These are phyloP conservation scores for Subacronicta megacephala DNA, from an alignment of 2,888 invertebrate genomes.

Conservation along the genomic window DNA sequence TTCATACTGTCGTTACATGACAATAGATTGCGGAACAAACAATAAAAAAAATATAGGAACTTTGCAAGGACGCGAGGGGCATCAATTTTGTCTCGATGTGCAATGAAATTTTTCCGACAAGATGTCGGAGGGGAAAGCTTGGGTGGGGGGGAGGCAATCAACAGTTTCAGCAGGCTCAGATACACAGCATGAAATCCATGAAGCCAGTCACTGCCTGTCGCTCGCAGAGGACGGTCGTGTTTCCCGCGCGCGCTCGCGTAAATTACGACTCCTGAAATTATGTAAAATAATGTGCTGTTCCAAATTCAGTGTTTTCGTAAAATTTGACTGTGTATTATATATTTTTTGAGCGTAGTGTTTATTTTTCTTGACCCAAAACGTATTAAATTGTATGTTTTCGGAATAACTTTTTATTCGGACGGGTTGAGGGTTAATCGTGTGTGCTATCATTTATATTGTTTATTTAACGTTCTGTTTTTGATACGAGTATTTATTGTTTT, in stretches of 20 bases:
- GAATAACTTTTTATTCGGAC: slow-evolving; percentile 25
- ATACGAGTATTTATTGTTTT: slow-evolving; percentile 17
- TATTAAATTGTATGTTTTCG: slow-evolving; percentile 20
- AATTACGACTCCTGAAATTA: slow-evolving; percentile 51
- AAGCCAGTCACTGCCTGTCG: slow-evolving; percentile 53
- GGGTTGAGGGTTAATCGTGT: slow-evolving; percentile 34
- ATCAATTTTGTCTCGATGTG: slow-evolving; percentile 54
- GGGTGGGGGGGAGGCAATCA: slow-evolving; percentile 50
- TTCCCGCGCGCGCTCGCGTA: slow-evolving; percentile 2
- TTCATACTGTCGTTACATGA: background rate
- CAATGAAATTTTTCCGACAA: slow-evolving; percentile 67
- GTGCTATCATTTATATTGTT: slow-evolving; percentile 45
- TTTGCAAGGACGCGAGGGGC: slow-evolving; percentile 27
- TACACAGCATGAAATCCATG: slow-evolving; percentile 46
- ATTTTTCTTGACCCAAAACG: slow-evolving; percentile 11
- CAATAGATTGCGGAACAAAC: slow-evolving; percentile 26
- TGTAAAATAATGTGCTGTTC: slow-evolving; percentile 44
- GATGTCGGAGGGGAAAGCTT: slow-evolving; percentile 49
- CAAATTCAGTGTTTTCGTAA: slow-evolving; percentile 30
- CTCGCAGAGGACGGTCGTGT: slow-evolving; percentile 40
- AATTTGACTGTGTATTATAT: slow-evolving; percentile 17
- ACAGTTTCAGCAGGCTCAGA: slow-evolving; percentile 63
- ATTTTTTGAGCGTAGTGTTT: slow-evolving; percentile 13
- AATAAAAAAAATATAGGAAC: slow-evolving; percentile 26
- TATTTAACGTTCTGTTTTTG: slow-evolving; percentile 37